A percentile compares a stretch with the other conserved stretches of the same genome.
Evolutionary conservation across 2,797 vertebrate species (phyloP).

Genomic region (Pteropus rufus): DNA sequence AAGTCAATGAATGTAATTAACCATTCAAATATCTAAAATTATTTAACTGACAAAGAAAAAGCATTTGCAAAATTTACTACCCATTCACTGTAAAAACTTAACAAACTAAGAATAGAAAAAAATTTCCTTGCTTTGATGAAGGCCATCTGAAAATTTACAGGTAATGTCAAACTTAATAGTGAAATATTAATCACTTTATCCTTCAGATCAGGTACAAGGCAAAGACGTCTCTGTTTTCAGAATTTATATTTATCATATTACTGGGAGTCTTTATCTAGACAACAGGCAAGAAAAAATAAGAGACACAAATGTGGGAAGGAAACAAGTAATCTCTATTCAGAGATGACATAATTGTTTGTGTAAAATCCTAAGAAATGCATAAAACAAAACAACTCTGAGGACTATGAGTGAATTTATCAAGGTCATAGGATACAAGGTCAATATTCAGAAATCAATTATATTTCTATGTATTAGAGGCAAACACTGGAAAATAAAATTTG

Average conservation of each 20-base stretch:
- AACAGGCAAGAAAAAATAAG: neutral
- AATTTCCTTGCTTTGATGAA: neutral
- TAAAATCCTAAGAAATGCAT: neutral
- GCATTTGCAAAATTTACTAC: neutral
- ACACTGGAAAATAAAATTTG: neutral
- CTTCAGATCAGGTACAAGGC: neutral
- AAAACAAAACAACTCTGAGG: neutral
- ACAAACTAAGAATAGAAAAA: neutral
- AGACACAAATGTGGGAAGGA: neutral
- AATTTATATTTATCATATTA: no score
- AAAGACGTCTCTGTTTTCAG: neutral
- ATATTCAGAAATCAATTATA: neutral
- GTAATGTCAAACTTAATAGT: neutral
- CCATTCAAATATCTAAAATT: neutral
- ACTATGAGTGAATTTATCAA: neutral
- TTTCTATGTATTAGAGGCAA: neutral
- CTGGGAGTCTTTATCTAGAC: neutral
- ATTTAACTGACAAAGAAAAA: neutral
- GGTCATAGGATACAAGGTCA: neutral
- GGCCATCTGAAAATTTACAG: neutral
- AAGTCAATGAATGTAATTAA: neutral
- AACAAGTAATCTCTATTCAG: neutral
- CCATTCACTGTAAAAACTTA: neutral
- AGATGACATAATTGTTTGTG: neutral
- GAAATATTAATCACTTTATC: neutral